phyloP scores from a whole-genome alignment of 2,113 vertebrate species.

The Fregata magnificens region DNA sequence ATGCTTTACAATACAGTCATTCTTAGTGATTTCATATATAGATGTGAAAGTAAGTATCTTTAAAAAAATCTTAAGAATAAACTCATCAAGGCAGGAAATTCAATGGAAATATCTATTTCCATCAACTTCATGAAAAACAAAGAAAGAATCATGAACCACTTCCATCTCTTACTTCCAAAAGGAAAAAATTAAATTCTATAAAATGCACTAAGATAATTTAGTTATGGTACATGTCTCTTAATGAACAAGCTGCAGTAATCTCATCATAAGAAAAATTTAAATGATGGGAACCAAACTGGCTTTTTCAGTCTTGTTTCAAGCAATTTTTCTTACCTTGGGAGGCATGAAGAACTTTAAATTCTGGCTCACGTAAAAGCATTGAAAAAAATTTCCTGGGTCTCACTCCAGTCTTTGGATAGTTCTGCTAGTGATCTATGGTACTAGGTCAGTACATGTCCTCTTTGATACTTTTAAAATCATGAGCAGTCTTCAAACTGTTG shows the following conservation, averaged over 20 bases:
- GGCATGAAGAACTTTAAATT: neutral
- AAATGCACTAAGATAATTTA: neutral
- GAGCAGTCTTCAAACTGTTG: neutral
- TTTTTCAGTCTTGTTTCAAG: neutral
- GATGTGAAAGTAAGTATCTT: neutral
- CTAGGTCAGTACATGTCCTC: neutral
- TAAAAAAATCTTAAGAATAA: neutral
- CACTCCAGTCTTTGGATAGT: neutral
- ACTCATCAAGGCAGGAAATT: neutral
- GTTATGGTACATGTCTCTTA: neutral
- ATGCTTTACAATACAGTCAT: neutral
- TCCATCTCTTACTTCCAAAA: neutral
- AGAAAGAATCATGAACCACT: neutral
- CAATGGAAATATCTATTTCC: neutral
- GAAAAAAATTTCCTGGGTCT: neutral
- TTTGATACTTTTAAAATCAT: neutral
- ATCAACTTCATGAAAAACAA: neutral
- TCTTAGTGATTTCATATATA: neutral
- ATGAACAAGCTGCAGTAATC: neutral
- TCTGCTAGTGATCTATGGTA: neutral
- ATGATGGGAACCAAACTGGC: neutral
- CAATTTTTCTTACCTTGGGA: neutral
- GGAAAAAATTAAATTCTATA: neutral
- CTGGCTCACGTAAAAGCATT: neutral
- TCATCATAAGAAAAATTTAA: neutral